These are phyloP conservation scores for Cephonodes hylas DNA, from an alignment of 2,888 invertebrate genomes.

Conservation along the genomic window DNA sequence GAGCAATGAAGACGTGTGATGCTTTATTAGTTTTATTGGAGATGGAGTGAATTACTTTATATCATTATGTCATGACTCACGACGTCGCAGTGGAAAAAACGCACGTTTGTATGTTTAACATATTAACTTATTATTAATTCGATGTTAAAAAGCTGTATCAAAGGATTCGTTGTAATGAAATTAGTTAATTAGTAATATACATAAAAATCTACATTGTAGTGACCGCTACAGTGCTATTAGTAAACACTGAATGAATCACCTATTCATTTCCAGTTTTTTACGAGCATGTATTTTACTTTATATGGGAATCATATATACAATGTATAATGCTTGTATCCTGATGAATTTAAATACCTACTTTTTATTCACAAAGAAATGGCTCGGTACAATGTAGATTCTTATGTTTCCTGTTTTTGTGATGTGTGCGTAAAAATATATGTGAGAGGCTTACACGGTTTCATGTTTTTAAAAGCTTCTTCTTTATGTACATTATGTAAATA, in stretches of 20 bases:
- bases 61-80: neutral
- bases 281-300: neutral
- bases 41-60: neutral
- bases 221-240: neutral
- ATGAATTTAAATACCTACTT: no score
- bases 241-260: neutral
- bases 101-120: neutral
- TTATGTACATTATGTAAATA: slow-evolving; percentile 41
- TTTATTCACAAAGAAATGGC: neutral
- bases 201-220: neutral
- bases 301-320: neutral
- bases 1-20: neutral
- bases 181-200: slow-evolving; percentile 18
- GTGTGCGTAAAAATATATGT: slow-evolving; percentile 18
- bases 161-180: slow-evolving; percentile 6
- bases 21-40: neutral
- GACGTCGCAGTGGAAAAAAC: neutral
- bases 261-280: neutral
- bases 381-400: neutral
- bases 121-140: neutral
- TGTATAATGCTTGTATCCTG: no score
- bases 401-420: neutral
- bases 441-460: slow-evolving; percentile 49
- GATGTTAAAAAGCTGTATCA: neutral
- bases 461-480: slow-evolving; percentile 39